These are phyloP conservation scores for Ascaphus truei DNA, from an alignment of 2,113 vertebrate species.

Conservation along the genomic window DNA sequence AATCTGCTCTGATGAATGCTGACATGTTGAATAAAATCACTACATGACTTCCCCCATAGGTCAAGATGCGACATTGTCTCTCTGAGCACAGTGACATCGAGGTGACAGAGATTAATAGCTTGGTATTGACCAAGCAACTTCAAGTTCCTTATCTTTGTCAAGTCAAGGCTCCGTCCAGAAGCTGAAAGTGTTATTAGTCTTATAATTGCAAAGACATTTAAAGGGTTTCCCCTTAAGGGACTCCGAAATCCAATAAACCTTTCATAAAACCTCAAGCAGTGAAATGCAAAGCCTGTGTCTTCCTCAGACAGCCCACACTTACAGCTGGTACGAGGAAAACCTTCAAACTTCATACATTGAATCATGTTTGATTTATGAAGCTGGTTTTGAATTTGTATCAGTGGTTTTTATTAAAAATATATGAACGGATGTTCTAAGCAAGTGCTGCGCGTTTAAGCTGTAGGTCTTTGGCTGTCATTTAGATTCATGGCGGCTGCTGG, in stretches of 20 bases:
- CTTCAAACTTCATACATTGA: constrained; percentile 63
- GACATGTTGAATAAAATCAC: constrained; percentile 79
- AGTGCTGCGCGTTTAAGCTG: constrained; percentile 37
- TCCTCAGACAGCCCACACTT: constrained; percentile 50
- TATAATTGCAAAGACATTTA: constrained; percentile 99
- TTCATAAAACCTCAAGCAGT: constrained; percentile 79
- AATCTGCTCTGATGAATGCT: constrained; percentile 72
- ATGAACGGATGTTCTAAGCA: constrained; percentile 70
- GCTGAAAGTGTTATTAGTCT: constrained; percentile 92
- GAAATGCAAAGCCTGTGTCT: constrained; percentile 54
- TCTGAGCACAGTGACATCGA: constrained; percentile 73
- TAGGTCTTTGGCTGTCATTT: constrained; percentile 41
- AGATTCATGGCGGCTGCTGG: constrained; percentile 36
- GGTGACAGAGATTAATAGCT: constrained; percentile 99
- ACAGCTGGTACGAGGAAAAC: constrained; percentile 59
- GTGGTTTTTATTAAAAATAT: constrained; percentile 89
- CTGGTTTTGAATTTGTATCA: constrained; percentile 77
- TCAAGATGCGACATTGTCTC: constrained; percentile 79
- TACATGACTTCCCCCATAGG: constrained; percentile 66
- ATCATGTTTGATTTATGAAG: constrained; percentile 90
- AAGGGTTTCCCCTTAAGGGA: constrained; percentile 96
- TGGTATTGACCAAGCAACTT: constrained; percentile 94
- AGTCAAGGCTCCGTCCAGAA: constrained; percentile 81
- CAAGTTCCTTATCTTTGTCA: constrained; percentile 95
- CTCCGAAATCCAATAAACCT: constrained; percentile 96